A percentile compares a stretch with the other conserved stretches of the same genome.
These are phyloP conservation scores for Penaeus chinensis DNA, from an alignment of 1,140 invertebrate species.

Conservation along the genomic window DNA sequence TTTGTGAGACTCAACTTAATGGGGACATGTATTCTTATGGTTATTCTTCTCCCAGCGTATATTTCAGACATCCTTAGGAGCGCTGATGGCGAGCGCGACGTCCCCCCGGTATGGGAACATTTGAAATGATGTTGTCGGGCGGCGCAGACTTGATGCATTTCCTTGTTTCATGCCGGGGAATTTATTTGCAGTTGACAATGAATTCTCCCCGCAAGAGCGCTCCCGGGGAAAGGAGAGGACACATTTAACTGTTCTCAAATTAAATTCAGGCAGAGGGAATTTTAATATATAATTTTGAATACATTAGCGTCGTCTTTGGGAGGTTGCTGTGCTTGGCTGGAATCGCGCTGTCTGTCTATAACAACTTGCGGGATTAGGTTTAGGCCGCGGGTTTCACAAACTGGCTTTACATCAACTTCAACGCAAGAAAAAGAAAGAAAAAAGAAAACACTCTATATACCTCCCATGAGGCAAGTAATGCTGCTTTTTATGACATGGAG, in stretches of 20 bases:
- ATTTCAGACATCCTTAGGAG: conserved; percentile 44
- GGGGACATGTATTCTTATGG: conserved; percentile 52
- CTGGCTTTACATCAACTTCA: no score
- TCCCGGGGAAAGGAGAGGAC: neutral
- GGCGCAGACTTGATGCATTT: conserved; percentile 29
- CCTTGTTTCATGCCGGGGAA: conserved; percentile 40
- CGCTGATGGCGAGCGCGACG: conserved; percentile 19
- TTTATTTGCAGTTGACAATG: conserved; percentile 44
- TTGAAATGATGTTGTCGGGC: conserved; percentile 36
- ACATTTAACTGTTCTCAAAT: conserved; percentile 51
- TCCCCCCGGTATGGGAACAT: conserved; percentile 22
- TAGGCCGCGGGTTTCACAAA: no score
- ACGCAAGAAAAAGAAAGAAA: no score
- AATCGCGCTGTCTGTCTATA: no score
- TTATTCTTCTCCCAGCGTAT: conserved; percentile 32
- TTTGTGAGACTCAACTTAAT: conserved; percentile 47
- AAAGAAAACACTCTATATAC: no score
- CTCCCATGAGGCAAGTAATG: no score
- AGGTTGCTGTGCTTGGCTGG: no score
- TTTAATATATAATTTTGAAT: conserved; percentile 24
- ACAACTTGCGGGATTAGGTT: no score
- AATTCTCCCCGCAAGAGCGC: conserved; percentile 34
- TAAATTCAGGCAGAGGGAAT: conserved; percentile 47
- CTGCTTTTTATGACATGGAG: no score
- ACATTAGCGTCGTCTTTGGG: no score